Evolutionary conservation across 2,888 invertebrate species (phyloP).

Genomic region (Itoplectis maculator): DNA sequence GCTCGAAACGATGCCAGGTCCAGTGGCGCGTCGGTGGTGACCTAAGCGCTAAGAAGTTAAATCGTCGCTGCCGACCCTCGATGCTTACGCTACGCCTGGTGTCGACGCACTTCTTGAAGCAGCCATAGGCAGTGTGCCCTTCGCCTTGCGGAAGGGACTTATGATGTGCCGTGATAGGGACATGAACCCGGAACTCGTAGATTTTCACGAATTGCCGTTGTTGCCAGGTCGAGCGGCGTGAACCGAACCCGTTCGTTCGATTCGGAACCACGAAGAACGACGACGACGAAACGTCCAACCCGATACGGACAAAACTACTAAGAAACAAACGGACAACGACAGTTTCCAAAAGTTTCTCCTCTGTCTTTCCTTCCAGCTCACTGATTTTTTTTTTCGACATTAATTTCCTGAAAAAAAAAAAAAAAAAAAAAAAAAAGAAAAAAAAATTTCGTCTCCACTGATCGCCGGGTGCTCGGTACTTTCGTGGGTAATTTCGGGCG

Average conservation of each 20-base stretch:
- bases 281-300: conserved; percentile 7
- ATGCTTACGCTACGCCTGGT: conserved; percentile 97
- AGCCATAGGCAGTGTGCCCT: conserved; percentile 90
- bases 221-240: conserved; percentile 51
- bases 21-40: conserved; percentile 78
- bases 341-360: conserved; percentile 2
- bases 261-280: background rate
- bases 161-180: conserved; percentile 93
- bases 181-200: conserved; percentile 87
- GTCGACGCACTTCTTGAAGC: conserved; percentile 96
- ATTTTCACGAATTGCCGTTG: conserved; percentile 63
- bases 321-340: conserved; percentile 8
- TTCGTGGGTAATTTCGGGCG: conserved; percentile 3
- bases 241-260: conserved; percentile 28
- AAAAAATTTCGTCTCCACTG: background rate
- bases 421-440: too few relatives aligned
- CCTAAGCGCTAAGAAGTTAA: conserved; percentile 72
- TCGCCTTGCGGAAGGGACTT: conserved; percentile 85
- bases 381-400: conserved; percentile 20
- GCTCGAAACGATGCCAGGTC: conserved; percentile 75
- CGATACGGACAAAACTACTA: background rate
- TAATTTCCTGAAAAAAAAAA: background rate
- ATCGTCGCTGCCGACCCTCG: conserved; percentile 83
- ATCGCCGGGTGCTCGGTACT: too few relatives aligned
- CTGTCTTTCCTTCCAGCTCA: conserved; percentile 21